Conservation (phyloP, 2,888 invertebrate species). For the Holacanthella duospinosa region DNA sequence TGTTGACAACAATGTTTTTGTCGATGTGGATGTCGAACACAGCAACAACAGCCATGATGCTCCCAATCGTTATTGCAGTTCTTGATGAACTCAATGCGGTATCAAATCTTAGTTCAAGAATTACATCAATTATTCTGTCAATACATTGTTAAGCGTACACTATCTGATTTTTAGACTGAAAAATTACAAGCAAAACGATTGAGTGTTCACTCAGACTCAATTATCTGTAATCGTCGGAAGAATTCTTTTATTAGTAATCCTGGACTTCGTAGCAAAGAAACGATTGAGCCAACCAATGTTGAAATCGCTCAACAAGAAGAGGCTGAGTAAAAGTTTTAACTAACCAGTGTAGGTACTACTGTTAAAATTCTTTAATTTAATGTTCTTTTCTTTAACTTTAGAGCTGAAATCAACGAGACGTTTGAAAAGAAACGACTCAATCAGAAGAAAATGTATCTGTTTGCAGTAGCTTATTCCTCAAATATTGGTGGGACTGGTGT, state of each 20-base stretch:
- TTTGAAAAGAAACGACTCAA: conserved; percentile 5
- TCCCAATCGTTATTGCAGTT: conserved; percentile 4
- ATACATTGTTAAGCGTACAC: no score
- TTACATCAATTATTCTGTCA: no score
- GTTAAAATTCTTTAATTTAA: background rate
- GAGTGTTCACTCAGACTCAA: background rate
- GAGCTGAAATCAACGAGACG: background rate
- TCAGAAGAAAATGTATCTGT: conserved; percentile 28
- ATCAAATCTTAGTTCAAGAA: background rate
- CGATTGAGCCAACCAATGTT: background rate
- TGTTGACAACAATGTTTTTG: conserved; percentile 6
- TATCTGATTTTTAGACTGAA: background rate
- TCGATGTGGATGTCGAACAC: conserved; percentile 12
- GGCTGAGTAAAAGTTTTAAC: no score
- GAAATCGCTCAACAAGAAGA: background rate
- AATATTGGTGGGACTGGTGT: conserved; percentile 39
- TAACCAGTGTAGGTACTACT: no score
- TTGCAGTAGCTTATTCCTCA: conserved; percentile 31
- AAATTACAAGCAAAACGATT: background rate
- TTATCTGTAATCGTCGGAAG: no score
- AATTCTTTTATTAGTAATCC: background rate
- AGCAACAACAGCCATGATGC: conserved; percentile 13
- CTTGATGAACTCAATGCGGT: conserved; percentile 7
- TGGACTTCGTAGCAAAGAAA: background rate
- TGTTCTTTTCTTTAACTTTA: background rate